phyloP scores from a whole-genome alignment of 2,113 vertebrate species.

The Lepidothrix coronata region DNA sequence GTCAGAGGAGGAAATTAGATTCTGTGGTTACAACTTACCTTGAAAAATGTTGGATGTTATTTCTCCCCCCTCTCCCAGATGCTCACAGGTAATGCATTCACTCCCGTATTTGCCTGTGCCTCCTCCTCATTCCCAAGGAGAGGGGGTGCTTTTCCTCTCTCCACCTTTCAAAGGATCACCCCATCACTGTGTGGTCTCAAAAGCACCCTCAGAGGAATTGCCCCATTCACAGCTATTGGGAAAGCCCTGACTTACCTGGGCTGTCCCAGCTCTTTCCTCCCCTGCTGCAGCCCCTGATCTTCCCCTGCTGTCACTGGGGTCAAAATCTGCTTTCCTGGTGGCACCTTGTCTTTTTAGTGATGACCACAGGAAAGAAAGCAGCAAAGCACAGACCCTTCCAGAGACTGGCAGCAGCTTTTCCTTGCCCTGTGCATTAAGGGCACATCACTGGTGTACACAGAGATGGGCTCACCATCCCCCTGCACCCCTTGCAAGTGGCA shows the following conservation, averaged over 20 bases:
- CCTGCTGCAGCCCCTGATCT: neutral
- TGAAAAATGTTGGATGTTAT: neutral
- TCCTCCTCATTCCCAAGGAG: neutral
- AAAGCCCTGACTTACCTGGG: neutral
- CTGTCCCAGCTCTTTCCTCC: neutral
- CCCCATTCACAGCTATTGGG: neutral
- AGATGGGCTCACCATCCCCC: neutral
- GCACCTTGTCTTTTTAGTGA: neutral
- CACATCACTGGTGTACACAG: fast-evolving
- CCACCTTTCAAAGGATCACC: neutral
- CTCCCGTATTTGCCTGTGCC: neutral
- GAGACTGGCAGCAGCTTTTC: neutral
- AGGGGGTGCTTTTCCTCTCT: neutral
- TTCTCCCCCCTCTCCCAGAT: neutral
- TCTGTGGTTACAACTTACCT: neutral
- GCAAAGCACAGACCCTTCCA: neutral
- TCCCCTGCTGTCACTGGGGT: neutral
- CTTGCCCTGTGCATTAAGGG: neutral
- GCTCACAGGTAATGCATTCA: neutral
- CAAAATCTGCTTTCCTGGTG: neutral
- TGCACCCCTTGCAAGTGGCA: neutral
- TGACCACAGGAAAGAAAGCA: neutral
- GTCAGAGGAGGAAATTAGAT: neutral
- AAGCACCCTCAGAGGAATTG: neutral
- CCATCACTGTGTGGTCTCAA: neutral